Evolutionary conservation across 2,797 vertebrate genomes (phyloP).

Genomic region (Anguilla pacifica): DNA sequence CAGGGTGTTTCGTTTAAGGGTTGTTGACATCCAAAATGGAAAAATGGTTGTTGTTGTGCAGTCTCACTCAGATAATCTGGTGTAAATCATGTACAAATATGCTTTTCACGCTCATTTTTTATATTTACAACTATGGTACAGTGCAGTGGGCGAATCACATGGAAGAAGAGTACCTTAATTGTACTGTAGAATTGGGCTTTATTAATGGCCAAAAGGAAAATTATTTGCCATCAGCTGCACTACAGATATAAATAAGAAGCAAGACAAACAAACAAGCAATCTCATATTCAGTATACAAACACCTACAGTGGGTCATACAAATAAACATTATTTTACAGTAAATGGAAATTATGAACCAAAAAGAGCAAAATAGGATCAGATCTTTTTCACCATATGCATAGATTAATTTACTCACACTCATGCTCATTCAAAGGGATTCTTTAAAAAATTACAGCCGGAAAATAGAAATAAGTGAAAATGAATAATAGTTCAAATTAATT

Average conservation of each 20-base stretch:
- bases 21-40: neutral
- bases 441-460: neutral
- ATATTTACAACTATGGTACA: neutral
- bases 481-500: neutral
- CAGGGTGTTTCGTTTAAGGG: slow-evolving; percentile 1
- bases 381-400: neutral
- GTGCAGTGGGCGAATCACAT: neutral
- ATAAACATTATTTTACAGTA: neutral
- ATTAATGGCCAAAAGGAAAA: neutral
- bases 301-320: neutral
- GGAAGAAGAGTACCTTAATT: neutral
- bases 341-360: neutral
- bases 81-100: neutral
- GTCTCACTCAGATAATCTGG: neutral
- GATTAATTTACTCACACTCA: neutral
- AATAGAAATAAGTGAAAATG: neutral
- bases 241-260: neutral
- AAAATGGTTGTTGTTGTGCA: slow-evolving; percentile 28
- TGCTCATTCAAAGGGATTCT: neutral
- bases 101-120: neutral
- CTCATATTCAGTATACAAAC: neutral
- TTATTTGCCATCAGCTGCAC: neutral
- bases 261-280: neutral
- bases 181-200: neutral
- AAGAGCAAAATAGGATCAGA: neutral